phyloP scores from a whole-genome alignment of 2,888 invertebrate genomes.

The Cataglyphis livida region DNA sequence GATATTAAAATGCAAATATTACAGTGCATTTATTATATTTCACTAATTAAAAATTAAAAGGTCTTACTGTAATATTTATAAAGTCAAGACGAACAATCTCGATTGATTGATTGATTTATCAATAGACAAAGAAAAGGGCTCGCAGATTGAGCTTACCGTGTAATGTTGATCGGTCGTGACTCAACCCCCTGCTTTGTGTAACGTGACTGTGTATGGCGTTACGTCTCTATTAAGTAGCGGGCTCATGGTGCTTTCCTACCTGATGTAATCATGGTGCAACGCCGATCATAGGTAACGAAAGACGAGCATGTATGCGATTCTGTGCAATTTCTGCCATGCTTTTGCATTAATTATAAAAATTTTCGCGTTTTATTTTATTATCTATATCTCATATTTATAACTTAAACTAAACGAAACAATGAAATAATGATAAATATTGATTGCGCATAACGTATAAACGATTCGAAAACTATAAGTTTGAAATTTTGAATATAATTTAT shows the following conservation, averaged over 20 bases:
- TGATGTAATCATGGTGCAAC: slow-evolving; percentile 47
- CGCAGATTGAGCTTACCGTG: slow-evolving; percentile 40
- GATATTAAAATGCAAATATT: neutral
- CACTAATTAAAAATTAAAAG: slow-evolving; percentile 2
- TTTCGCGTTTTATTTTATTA: neutral
- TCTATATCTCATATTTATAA: neutral
- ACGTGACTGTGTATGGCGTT: slow-evolving; percentile 56
- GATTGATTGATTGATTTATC: slow-evolving; percentile 45
- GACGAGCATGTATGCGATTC: neutral
- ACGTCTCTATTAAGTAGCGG: slow-evolving; percentile 60
- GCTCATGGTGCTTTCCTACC: slow-evolving; percentile 45
- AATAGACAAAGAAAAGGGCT: slow-evolving; percentile 31
- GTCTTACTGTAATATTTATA: neutral
- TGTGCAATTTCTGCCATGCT: neutral
- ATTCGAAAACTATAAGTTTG: neutral
- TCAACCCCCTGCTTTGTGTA: slow-evolving; percentile 73
- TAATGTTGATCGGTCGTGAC: slow-evolving; percentile 69
- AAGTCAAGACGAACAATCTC: neutral
- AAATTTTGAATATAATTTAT: neutral
- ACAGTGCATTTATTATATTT: neutral
- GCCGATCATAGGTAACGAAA: slow-evolving; percentile 43
- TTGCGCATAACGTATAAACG: neutral
- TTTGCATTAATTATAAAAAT: neutral
- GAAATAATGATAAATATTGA: neutral
- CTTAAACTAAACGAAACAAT: slow-evolving; percentile 8